A percentile compares a stretch with the other conserved stretches of the same genome.
Evolutionary conservation across 2,888 invertebrate species (phyloP).

Genomic region (Brachyptera risi): DNA sequence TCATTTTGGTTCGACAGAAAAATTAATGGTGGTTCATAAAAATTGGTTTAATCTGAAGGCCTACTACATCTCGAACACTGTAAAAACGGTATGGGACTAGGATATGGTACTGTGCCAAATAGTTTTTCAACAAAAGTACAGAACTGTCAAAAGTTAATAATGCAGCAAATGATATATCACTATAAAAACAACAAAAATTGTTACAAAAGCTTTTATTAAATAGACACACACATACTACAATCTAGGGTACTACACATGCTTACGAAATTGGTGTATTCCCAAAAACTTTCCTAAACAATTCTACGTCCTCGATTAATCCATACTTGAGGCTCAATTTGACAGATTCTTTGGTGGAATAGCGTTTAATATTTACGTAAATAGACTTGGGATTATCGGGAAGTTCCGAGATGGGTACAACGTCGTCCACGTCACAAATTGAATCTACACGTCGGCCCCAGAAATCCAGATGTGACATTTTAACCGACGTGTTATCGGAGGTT

Average conservation of each 20-base stretch:
- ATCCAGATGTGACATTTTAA: neutral
- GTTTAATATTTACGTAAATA: neutral
- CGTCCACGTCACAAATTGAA: neutral
- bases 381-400: neutral
- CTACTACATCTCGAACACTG: too few species aligned
- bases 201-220: too few species aligned
- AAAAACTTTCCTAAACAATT: conserved; percentile 1
- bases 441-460: neutral
- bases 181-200: too few species aligned
- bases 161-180: too few species aligned
- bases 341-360: neutral
- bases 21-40: too few species aligned
- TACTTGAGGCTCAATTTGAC: neutral
- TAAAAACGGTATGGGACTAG: too few species aligned
- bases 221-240: neutral
- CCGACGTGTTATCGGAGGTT: neutral
- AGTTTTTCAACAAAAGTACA: too few species aligned
- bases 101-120: too few species aligned
- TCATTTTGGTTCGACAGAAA: too few species aligned
- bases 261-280: neutral
- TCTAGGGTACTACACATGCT: too few species aligned
- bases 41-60: too few species aligned
- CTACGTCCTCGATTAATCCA: neutral
- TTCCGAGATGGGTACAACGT: neutral
- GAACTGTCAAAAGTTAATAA: too few species aligned